phyloP scores from a whole-genome alignment of 2,888 invertebrate species.

The Eupithecia exiguata region DNA sequence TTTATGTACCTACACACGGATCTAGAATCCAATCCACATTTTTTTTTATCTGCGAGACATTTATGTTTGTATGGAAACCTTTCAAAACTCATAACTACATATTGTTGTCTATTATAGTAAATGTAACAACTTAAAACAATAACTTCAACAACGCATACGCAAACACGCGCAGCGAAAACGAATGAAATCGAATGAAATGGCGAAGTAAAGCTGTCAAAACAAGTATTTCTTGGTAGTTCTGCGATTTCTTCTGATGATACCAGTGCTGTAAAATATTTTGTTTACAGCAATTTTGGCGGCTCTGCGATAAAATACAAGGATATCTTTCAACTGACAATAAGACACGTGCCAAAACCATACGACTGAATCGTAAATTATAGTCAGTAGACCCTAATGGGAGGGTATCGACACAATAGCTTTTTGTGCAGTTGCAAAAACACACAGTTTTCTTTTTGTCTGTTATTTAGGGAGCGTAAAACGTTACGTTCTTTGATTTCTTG shows the following conservation, averaged over 20 bases:
- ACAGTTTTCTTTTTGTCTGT: not conserved
- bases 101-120: no score
- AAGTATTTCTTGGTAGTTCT: not conserved
- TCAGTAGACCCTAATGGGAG: slow-evolving; percentile 13
- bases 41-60: no score
- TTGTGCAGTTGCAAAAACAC: slow-evolving; percentile 14
- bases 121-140: no score
- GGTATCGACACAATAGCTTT: slow-evolving; percentile 13
- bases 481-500: not conserved
- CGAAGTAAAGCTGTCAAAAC: not conserved
- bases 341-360: slow-evolving; percentile 34
- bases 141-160: no score
- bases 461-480: not conserved
- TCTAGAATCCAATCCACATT: no score
- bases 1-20: no score
- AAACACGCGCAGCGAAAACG: no score
- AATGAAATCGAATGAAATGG: not conserved
- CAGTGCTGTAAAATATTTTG: not conserved
- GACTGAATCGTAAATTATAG: slow-evolving; percentile 23
- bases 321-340: slow-evolving; percentile 29
- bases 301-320: not conserved
- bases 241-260: not conserved
- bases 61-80: no score
- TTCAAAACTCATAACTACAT: no score
- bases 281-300: not conserved